These are phyloP conservation scores for Capitella teleta DNA, from an alignment of 1,140 invertebrate species.

Conservation along the genomic window DNA sequence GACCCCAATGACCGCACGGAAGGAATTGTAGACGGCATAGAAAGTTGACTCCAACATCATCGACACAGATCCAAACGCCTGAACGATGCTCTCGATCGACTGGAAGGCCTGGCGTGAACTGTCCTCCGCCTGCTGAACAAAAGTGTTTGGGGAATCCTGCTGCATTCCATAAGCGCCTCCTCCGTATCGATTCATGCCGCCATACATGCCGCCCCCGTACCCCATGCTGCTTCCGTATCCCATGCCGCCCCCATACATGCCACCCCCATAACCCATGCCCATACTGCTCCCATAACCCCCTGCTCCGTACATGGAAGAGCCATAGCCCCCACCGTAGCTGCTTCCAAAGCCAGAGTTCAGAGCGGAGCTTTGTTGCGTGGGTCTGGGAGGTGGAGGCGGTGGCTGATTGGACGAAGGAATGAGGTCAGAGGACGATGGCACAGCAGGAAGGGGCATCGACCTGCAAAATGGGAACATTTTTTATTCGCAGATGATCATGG, in stretches of 20 bases:
- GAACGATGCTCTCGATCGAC: conserved; percentile 83
- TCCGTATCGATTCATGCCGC: conserved; percentile 18
- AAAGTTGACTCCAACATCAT: conserved; percentile 96
- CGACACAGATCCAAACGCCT: conserved; percentile 80
- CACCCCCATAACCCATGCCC: conserved; percentile 15
- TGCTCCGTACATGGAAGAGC: too few species aligned
- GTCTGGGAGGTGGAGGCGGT: not conserved
- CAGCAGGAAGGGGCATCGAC: too few species aligned
- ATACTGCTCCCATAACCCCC: too few species aligned
- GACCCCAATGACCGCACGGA: conserved; percentile 84
- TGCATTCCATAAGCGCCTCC: conserved; percentile 18
- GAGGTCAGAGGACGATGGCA: too few species aligned
- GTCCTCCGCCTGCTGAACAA: conserved; percentile 78
- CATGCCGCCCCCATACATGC: conserved; percentile 24
- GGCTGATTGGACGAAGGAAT: not conserved
- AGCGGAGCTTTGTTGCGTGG: not conserved
- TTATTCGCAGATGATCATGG: not conserved
- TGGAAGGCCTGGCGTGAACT: conserved; percentile 82
- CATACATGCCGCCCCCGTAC: conserved; percentile 27
- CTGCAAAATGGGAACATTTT: not conserved
- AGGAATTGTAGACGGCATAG: conserved; percentile 78
- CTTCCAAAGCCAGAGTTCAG: not conserved
- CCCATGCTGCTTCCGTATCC: conserved; percentile 19
- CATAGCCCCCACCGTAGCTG: too few species aligned
- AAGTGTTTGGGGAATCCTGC: conserved; percentile 48